Evolutionary conservation across 2,113 vertebrate genomes (phyloP).

Genomic region (Dipodomys spectabilis): DNA sequence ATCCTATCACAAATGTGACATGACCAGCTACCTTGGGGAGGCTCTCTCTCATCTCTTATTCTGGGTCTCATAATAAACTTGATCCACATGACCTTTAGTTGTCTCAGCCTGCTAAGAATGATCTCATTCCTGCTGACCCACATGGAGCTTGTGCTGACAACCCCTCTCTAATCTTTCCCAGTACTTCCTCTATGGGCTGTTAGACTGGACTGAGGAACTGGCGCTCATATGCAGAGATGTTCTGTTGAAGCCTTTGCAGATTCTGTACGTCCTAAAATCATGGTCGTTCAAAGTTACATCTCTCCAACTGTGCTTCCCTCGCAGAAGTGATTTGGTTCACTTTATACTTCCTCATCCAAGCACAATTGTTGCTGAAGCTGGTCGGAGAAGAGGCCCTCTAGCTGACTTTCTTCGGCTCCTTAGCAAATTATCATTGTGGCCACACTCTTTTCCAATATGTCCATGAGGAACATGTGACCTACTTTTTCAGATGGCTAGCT

Average conservation of each 20-base stretch:
- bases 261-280: no score
- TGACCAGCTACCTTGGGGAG: accelerated
- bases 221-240: accelerated
- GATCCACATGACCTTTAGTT: accelerated
- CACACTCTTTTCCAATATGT: neutral
- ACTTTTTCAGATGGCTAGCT: neutral
- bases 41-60: neutral
- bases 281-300: neutral
- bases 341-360: neutral
- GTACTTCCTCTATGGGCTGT: neutral
- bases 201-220: accelerated
- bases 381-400: neutral
- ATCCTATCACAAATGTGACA: neutral
- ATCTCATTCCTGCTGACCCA: neutral
- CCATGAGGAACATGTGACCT: neutral
- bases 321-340: accelerated
- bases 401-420: neutral
- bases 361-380: neutral
- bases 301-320: neutral
- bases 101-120: neutral
- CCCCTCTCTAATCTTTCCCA: neutral
- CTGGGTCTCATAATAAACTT: neutral
- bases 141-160: neutral
- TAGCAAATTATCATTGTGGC: neutral
- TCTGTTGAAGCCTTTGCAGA: accelerated